Evolutionary conservation across 2,888 invertebrate genomes (phyloP).

Genomic region (Trissonchulus latispiculum): DNA sequence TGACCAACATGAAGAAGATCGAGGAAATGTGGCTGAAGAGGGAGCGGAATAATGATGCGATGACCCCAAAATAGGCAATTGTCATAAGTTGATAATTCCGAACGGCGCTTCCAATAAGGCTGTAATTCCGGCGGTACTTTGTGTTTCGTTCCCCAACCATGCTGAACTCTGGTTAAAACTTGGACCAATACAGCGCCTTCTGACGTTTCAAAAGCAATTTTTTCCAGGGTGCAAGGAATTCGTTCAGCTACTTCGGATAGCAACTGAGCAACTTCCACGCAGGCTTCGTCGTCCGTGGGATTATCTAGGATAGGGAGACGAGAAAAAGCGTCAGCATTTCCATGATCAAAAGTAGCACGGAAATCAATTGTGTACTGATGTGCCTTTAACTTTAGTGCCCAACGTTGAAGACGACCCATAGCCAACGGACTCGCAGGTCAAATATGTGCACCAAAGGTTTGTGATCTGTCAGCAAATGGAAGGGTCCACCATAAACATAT

Average conservation of each 20-base stretch:
- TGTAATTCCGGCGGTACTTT: too few relatives aligned
- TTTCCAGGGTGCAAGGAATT: neutral
- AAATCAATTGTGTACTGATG: too few relatives aligned
- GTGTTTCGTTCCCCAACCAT: too few relatives aligned
- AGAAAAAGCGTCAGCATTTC: conserved; percentile 35
- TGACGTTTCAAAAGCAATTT: neutral
- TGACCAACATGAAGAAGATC: neutral
- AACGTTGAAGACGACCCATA: conserved; percentile 32
- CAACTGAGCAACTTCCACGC: neutral
- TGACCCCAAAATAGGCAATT: too few relatives aligned
- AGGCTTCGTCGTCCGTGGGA: neutral
- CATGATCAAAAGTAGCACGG: conserved; percentile 29
- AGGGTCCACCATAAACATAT: conserved; percentile 32
- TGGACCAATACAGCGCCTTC: neutral
- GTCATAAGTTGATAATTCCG: too few relatives aligned
- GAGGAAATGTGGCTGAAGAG: neutral
- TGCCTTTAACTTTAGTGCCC: conserved; percentile 34
- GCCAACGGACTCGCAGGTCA: conserved; percentile 30
- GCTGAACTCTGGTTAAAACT: too few relatives aligned
- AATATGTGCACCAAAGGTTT: neutral
- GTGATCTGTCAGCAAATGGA: conserved; percentile 34
- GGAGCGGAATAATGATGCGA: neutral
- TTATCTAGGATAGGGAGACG: conserved; percentile 18
- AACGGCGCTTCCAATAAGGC: too few relatives aligned
- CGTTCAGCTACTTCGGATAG: neutral